Conservation (phyloP, 2,797 vertebrate genomes). For the Siniperca undulata region DNA sequence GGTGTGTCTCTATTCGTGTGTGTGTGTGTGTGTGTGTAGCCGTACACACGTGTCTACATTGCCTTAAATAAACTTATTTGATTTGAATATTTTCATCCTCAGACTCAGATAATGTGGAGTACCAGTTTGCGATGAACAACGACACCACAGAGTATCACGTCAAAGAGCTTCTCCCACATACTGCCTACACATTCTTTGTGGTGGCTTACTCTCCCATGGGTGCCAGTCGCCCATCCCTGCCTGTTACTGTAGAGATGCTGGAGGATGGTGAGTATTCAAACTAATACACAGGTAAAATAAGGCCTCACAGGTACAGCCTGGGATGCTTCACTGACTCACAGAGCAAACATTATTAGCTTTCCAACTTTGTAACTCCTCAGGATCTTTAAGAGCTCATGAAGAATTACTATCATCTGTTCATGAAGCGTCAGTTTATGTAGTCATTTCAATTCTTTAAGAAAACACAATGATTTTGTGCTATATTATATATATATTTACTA, state of each 20-base stretch:
- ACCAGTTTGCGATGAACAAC: slow-evolving; percentile 98
- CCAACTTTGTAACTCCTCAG: slow-evolving; percentile 14
- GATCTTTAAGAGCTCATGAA: slow-evolving; percentile 14
- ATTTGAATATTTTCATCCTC: slow-evolving; percentile 29
- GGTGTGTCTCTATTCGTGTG: slow-evolving; percentile 72
- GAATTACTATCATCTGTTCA: not conserved
- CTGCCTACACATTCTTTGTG: slow-evolving; percentile 95
- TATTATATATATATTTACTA: too few relatives aligned
- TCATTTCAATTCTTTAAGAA: not conserved
- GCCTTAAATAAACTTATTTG: not conserved
- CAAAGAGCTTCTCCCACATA: slow-evolving; percentile 94
- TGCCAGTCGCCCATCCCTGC: slow-evolving; percentile 91
- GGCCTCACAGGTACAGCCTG: not conserved
- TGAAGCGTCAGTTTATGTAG: not conserved
- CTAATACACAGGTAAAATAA: slow-evolving; percentile 12
- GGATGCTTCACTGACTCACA: slow-evolving; percentile 19
- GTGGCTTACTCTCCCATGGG: slow-evolving; percentile 97
- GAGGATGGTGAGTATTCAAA: slow-evolving; percentile 91
- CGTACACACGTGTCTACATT: not conserved
- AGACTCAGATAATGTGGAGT: slow-evolving; percentile 94
- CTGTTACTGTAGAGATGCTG: slow-evolving; percentile 90
- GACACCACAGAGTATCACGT: slow-evolving; percentile 95
- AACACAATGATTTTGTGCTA: not conserved
- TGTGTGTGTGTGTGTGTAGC: not conserved
- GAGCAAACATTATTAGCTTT: not conserved